These are phyloP conservation scores for Polypterus bichir DNA, from an alignment of 2,113 vertebrate genomes.

Conservation along the genomic window DNA sequence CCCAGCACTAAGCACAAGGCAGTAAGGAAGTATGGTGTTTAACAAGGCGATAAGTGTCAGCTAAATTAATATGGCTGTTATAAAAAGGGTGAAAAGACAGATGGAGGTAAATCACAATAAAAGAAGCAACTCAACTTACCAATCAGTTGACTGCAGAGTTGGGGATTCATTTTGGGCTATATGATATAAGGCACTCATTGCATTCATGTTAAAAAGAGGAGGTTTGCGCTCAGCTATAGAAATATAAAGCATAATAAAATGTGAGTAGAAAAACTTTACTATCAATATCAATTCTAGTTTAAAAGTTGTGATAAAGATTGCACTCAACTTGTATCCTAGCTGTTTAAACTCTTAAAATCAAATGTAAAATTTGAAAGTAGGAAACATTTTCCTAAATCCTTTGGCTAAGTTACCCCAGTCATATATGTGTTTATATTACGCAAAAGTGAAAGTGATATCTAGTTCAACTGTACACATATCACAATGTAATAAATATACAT, in stretches of 20 bases:
- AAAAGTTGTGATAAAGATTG: too few relatives aligned
- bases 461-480: too few relatives aligned
- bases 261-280: constrained; percentile 2
- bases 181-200: constrained; percentile 99
- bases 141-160: constrained; percentile 84
- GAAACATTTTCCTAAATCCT: too few relatives aligned
- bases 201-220: constrained; percentile 98
- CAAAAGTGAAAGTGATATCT: too few relatives aligned
- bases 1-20: too few relatives aligned
- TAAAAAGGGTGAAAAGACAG: neutral
- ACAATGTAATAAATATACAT: too few relatives aligned
- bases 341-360: too few relatives aligned
- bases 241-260: constrained; percentile 22
- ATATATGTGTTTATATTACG: too few relatives aligned
- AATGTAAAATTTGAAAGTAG: too few relatives aligned
- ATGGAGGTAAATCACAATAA: neutral
- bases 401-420: too few relatives aligned
- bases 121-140: constrained; percentile 58
- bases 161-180: constrained; percentile 98
- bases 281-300: neutral
- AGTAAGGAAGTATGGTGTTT: neutral
- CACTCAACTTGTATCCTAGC: too few relatives aligned
- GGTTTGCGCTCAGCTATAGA: constrained; percentile 89
- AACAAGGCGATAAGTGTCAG: neutral
- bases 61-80: too few relatives aligned